Percentiles rank a stretch among this genome's conserved stretches.
Conservation (phyloP, 2,888 invertebrate genomes). For the Phyllotreta striolata region DNA sequence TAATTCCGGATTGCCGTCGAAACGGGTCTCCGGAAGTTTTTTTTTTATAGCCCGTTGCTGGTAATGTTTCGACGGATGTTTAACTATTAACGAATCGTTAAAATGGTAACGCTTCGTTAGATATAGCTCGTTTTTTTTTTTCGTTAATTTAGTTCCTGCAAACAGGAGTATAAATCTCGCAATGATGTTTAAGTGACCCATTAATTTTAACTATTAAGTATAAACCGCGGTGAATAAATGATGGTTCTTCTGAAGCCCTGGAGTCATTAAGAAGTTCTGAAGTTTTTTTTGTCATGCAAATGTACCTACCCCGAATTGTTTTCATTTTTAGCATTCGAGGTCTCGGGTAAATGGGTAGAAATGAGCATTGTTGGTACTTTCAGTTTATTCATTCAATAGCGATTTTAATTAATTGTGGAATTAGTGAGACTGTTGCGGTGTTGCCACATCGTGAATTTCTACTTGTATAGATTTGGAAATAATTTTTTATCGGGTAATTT, state of each 20-base stretch:
- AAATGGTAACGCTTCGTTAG: neutral
- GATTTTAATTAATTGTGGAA: too few relatives aligned
- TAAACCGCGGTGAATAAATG: slow-evolving; percentile 20
- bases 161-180: too few relatives aligned
- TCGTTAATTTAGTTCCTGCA: too few relatives aligned
- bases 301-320: slow-evolving; percentile 7
- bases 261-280: slow-evolving; percentile 20
- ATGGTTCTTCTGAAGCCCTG: slow-evolving; percentile 12
- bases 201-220: slow-evolving; percentile 23
- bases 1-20: slow-evolving; percentile 29
- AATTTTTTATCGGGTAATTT: too few relatives aligned
- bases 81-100: neutral
- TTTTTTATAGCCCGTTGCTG: neutral
- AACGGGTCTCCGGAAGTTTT: neutral
- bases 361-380: too few relatives aligned
- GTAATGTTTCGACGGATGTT: neutral
- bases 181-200: slow-evolving; percentile 12
- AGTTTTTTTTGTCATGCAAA: slow-evolving; percentile 20
- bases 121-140: too few relatives aligned
- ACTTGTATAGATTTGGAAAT: too few relatives aligned
- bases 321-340: too few relatives aligned
- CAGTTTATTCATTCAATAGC: too few relatives aligned
- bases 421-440: too few relatives aligned
- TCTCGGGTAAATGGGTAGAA: too few relatives aligned
- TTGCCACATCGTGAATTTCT: too few relatives aligned